phyloP scores from a whole-genome alignment of 2,888 invertebrate genomes.

The Drosophila quasianomalipes region DNA sequence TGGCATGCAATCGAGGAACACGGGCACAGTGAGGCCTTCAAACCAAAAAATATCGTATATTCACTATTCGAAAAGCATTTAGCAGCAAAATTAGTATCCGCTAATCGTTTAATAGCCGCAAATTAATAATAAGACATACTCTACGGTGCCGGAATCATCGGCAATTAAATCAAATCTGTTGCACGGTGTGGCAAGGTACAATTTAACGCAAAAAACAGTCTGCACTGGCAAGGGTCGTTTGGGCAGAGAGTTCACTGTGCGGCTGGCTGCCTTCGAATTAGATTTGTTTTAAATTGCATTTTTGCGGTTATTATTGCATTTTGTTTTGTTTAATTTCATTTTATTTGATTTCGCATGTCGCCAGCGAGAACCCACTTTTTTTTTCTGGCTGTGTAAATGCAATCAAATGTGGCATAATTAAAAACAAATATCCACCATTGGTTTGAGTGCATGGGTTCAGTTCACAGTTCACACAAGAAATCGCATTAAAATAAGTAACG shows the following conservation, averaged over 20 bases:
- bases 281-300: conserved; percentile 69
- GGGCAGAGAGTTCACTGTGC: background rate
- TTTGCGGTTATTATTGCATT: conserved; percentile 51
- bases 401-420: conserved; percentile 64
- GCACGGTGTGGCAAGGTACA: background rate
- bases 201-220: background rate
- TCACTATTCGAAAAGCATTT: background rate
- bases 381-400: conserved; percentile 40
- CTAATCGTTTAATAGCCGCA: background rate
- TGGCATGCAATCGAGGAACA: conserved; percentile 1
- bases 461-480: background rate
- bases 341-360: conserved; percentile 6
- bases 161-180: background rate
- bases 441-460: background rate
- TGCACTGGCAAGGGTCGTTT: background rate
- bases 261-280: conserved; percentile 43
- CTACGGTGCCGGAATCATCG: too few relatives aligned
- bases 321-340: conserved; percentile 12
- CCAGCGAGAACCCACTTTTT: background rate
- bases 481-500: conserved; percentile 15
- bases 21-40: background rate
- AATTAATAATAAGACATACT: background rate
- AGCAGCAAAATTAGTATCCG: background rate
- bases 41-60: background rate
- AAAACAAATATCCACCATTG: conserved; percentile 52